phyloP scores from a whole-genome alignment of 2,888 invertebrate species.

The Furcula furcula region DNA sequence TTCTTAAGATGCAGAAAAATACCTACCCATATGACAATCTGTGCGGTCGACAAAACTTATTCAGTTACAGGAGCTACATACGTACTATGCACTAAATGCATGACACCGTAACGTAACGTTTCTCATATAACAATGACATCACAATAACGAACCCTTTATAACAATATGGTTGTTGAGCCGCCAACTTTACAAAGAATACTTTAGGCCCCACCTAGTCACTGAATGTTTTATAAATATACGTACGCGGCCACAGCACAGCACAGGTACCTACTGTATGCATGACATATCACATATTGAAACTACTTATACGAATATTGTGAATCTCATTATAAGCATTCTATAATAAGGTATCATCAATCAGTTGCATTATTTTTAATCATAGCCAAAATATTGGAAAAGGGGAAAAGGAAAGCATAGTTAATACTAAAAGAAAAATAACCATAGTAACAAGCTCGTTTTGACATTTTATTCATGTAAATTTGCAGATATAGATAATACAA shows the following conservation, averaged over 20 bases:
- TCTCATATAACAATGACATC: slow-evolving; percentile 43
- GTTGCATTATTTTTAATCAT: too few relatives aligned
- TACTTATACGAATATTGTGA: too few relatives aligned
- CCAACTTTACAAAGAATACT: slow-evolving; percentile 41
- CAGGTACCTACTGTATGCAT: too few relatives aligned
- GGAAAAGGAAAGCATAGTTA: slow-evolving; percentile 7
- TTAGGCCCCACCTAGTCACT: slow-evolving; percentile 47
- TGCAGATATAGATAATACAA: slow-evolving; percentile 82
- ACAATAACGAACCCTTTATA: slow-evolving; percentile 36
- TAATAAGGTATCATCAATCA: too few relatives aligned
- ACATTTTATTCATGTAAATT: slow-evolving; percentile 82
- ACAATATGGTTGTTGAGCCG: slow-evolving; percentile 39
- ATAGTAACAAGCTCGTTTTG: slow-evolving; percentile 75
- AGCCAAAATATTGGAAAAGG: not conserved
- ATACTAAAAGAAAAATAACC: slow-evolving; percentile 43
- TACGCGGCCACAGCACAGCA: too few relatives aligned
- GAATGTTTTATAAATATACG: slow-evolving; percentile 3
- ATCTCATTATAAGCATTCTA: too few relatives aligned
- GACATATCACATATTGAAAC: too few relatives aligned
- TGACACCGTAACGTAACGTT: slow-evolving; percentile 49
- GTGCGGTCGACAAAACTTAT: too few relatives aligned
- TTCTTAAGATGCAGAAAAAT: too few relatives aligned
- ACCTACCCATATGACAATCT: too few relatives aligned
- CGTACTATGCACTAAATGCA: slow-evolving; percentile 32
- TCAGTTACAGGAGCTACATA: slow-evolving; percentile 3